phyloP scores from a whole-genome alignment of 1,140 invertebrate species.

The Spodoptera litura region DNA sequence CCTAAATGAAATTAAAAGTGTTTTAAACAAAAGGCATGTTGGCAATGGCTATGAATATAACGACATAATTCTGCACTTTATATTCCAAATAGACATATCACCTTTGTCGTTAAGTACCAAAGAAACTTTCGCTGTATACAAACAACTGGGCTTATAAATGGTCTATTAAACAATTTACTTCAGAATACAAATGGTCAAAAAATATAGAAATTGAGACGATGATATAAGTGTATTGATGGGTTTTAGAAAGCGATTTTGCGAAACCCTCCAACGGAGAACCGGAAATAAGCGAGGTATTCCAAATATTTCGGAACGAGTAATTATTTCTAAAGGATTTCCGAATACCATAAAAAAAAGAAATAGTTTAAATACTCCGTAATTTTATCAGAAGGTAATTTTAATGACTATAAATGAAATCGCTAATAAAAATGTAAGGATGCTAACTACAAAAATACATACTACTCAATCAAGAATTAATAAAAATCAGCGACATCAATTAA shows the following conservation, averaged over 20 bases:
- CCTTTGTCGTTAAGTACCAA: slow-evolving; percentile 49
- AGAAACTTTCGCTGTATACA: slow-evolving; percentile 68
- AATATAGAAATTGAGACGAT: slow-evolving; percentile 52
- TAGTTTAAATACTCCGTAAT: neutral
- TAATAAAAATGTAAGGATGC: neutral
- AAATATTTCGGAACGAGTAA: slow-evolving; percentile 23
- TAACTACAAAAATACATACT: too few species aligned
- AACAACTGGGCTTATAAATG: slow-evolving; percentile 62
- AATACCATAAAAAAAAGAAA: neutral
- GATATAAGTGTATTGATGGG: slow-evolving; percentile 58
- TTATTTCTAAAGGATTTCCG: slow-evolving; percentile 37
- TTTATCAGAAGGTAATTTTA: neutral
- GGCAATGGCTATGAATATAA: slow-evolving; percentile 48
- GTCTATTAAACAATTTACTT: slow-evolving; percentile 60
- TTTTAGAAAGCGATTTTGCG: slow-evolving; percentile 66
- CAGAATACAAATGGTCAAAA: slow-evolving; percentile 70
- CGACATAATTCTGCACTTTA: slow-evolving; percentile 73
- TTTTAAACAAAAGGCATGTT: slow-evolving; percentile 27
- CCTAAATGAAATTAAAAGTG: slow-evolving; percentile 50
- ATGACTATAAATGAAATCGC: neutral
- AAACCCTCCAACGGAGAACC: slow-evolving; percentile 46
- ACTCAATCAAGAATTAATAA: too few species aligned
- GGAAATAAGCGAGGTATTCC: slow-evolving; percentile 46
- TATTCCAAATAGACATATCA: slow-evolving; percentile 59
- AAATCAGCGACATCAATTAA: too few species aligned